A percentile compares a stretch with the other conserved stretches of the same genome.
These are phyloP conservation scores for Agraylea sexmaculata DNA, from an alignment of 1,140 invertebrate genomes.

Conservation along the genomic window DNA sequence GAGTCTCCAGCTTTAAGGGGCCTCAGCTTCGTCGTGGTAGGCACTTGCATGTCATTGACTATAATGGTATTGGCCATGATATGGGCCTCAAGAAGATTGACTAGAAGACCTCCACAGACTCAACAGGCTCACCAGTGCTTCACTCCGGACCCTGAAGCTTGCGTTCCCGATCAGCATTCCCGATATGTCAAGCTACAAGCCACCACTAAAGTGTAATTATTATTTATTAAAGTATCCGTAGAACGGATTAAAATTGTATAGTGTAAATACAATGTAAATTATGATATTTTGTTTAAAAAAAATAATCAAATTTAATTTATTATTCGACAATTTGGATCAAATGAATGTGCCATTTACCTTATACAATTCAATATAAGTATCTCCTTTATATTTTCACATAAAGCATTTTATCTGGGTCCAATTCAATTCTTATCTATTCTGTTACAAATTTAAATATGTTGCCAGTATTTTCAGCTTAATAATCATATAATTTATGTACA, in stretches of 20 bases:
- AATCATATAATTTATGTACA: no score
- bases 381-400: no score
- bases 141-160: slow-evolving; percentile 35
- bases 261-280: not conserved
- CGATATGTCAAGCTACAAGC: slow-evolving; percentile 50
- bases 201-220: slow-evolving; percentile 41
- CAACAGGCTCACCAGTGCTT: slow-evolving; percentile 40
- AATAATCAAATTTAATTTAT: not conserved
- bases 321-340: not conserved
- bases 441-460: no score
- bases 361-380: no score
- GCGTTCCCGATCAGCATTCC: slow-evolving; percentile 38
- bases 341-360: not conserved
- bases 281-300: not conserved
- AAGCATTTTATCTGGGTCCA: no score
- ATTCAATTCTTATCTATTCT: no score
- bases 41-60: slow-evolving; percentile 40
- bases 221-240: not conserved
- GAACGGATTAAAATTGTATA: not conserved
- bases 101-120: slow-evolving; percentile 38
- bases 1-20: slow-evolving; percentile 35
- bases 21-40: slow-evolving; percentile 40
- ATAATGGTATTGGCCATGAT: slow-evolving; percentile 39
- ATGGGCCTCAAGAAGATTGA: slow-evolving; percentile 42
- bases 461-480: no score